Evolutionary conservation across 2,888 invertebrate species (phyloP), one percentile per base, ranked within the genome.

Genomic region (Cancer borealis): DNA sequence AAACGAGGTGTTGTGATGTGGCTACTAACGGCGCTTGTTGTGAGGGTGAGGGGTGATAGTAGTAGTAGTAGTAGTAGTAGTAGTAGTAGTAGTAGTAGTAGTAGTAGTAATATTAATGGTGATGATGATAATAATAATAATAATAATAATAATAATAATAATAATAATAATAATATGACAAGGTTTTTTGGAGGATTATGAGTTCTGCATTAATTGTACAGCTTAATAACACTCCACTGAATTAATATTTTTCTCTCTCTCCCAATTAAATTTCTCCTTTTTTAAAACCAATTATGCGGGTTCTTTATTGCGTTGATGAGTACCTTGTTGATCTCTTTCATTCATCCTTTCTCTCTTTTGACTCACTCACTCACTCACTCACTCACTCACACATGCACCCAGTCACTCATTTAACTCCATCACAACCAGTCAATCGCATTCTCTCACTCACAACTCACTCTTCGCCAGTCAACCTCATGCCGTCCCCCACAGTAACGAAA

Each of bases 71-170:
- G 8, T 73, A 73, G 8, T 73, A 73, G 8, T 73, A 73, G 8
- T 73, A 66, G 6, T 66, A 66, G 6, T 66, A 66, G 6, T 66
- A 66, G 6, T n/a, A 66, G 6, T 66, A 66, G 6, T n/a, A 21
- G n/a, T 12, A 66, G n/a, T 66, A 66, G n/a, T 66, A 21, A 66
- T 66, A 21, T n/a, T 66, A 66, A 66, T 66, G 6, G n/a, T 66
- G 6, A 66, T 66, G 6, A 66, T 66, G 6, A 66, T 66, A n/a
- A 66, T 66, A 66, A 66, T 66, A 66, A 66, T 66, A n/a, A 66
- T 66, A 66, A 66, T 66, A 66, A 66, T 66, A 73, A 73, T 73
- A 73, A 73, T 73, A 73, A 73, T 73, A 73, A 73, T 73, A 73
- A 73, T 26, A 73, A 73, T 73, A 73, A 73, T n/a, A 73, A 73